Conservation (phyloP, 2,797 vertebrate species). For the Spinus pinus region DNA sequence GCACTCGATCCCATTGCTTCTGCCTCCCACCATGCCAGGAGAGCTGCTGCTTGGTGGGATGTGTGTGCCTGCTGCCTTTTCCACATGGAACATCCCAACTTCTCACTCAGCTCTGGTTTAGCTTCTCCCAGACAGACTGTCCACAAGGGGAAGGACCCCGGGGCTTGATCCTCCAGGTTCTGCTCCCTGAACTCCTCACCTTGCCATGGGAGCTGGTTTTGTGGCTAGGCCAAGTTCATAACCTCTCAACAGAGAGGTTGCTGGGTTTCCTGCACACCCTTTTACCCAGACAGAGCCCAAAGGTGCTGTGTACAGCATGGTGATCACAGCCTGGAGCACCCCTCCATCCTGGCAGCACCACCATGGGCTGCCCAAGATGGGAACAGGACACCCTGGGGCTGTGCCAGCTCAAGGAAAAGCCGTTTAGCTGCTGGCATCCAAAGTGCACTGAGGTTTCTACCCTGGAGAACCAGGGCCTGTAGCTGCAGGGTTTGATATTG, state of each 20-base stretch:
- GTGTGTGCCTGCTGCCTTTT: rapidly evolving
- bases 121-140: neutral
- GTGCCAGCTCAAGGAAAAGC: neutral
- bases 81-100: neutral
- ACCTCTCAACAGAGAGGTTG: neutral
- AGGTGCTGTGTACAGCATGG: rapidly evolving
- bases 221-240: neutral
- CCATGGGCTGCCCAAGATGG: rapidly evolving
- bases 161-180: neutral
- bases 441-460: neutral
- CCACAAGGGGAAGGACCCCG: neutral
- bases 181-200: neutral
- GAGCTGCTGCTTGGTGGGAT: neutral
- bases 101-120: neutral
- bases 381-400: rapidly evolving
- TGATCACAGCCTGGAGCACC: neutral
- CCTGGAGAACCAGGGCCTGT: neutral
- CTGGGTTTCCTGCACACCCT: neutral
- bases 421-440: neutral
- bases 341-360: neutral
- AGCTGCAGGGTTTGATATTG: neutral
- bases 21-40: neutral
- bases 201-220: neutral
- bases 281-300: neutral
- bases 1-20: neutral